Evolutionary conservation across 2,797 vertebrate species (phyloP).

Genomic region (Megalops cyprinoides): DNA sequence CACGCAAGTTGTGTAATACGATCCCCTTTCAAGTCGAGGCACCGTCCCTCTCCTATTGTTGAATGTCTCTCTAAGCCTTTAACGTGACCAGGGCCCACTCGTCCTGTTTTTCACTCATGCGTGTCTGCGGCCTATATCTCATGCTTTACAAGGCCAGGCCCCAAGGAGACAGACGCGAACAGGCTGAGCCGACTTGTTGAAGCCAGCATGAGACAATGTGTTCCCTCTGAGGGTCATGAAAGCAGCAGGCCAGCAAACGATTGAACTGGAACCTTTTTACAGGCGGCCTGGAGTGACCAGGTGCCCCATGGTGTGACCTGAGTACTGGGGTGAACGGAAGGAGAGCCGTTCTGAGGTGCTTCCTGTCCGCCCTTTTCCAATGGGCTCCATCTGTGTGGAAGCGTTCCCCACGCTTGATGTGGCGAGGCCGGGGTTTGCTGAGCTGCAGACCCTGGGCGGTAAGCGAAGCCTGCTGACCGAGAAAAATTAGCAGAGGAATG

Average conservation of each 20-base stretch:
- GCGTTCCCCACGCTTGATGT: background rate
- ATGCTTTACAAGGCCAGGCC: too few species aligned
- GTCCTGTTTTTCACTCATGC: too few species aligned
- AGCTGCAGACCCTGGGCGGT: conserved; percentile 57
- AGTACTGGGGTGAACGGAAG: conserved; percentile 45
- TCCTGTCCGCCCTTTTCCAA: conserved; percentile 57
- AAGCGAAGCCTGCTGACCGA: conserved; percentile 58
- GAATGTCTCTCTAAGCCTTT: background rate
- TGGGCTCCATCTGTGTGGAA: conserved; percentile 57
- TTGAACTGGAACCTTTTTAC: background rate
- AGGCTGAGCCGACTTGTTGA: too few species aligned
- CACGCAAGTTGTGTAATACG: too few species aligned
- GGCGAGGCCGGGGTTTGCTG: conserved; percentile 52
- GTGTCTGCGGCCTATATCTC: too few species aligned
- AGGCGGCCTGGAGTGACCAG: conserved; percentile 17
- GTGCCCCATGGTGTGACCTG: conserved; percentile 25
- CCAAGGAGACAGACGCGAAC: too few species aligned
- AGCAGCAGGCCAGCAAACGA: background rate
- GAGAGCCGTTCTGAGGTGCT: conserved; percentile 51
- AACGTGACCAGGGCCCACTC: too few species aligned
- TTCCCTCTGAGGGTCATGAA: too few species aligned
- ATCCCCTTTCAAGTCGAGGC: too few species aligned
- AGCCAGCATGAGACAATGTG: background rate
- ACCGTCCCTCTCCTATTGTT: background rate
- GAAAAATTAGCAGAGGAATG: conserved; percentile 70